Evolutionary conservation across 2,113 vertebrate species (phyloP), one percentile per base, ranked within the genome.

Genomic region (Antechinus flavipes): DNA sequence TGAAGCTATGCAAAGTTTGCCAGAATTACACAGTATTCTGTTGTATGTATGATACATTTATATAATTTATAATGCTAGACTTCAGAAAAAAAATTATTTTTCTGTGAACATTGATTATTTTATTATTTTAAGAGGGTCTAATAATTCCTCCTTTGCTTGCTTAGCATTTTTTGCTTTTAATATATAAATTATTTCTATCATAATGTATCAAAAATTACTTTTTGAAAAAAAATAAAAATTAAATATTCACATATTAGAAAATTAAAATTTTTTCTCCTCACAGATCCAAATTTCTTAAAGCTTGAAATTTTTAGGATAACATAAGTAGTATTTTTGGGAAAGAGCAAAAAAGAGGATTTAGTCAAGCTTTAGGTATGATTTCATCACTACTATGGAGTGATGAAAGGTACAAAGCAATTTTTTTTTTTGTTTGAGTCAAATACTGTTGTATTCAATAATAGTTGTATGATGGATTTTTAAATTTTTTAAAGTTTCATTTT

Each of bases 41-140:
- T 19, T n/a, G 2, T 2, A 2, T 11, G 35, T 3, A 0, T 0
- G 6, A 35, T 0, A 1, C 0, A 22, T 4, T 19, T 22, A 35
- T 22, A 6, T 12, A 0, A 2, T 30, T 23, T 35, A 3, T 19
- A 46, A 93, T 6, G 47, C 16, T 58, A 3, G 1, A 2, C 90
- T 90, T 84, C 68, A 50, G 49, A 16, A 91, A 58, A 93, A n/a
- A 53, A 30, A 1, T 47, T 47, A 47, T 12, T n/a, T 35, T 58
- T 91, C 22, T 14, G 1, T 19, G 7, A n/a, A 0, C 2, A 30
- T 0, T 0, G 3, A 42, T 47, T 0, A 6, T n/a, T 22, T 46
- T 14, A 42, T 47, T 0, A 6, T n/a, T 22, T 46, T 14, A 30
- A 76, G 14, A 23, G 47, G 27, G 54, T 55, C 16, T 53, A 8